Evolutionary conservation across 1,140 invertebrate genomes (phyloP), one percentile per base, ranked within the genome.

Genomic region (Ips nitidus): DNA sequence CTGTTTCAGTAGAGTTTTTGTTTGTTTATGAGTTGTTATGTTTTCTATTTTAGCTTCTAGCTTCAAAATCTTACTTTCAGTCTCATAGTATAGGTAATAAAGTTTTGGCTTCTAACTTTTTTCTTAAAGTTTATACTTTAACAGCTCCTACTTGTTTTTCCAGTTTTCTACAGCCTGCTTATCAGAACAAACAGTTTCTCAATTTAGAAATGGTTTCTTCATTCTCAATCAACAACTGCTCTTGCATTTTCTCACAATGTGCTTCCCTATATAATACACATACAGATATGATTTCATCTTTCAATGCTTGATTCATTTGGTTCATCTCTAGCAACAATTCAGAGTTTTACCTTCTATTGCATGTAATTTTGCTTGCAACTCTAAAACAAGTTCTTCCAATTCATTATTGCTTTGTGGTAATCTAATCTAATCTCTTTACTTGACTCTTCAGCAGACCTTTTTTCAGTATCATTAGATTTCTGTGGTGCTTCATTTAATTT

Each of bases 311-410:
- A 78, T 89, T 89, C 72, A 89, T 84, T 79, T 89, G 87, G 69
- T 89, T 86, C 85, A 90, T 88, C 81, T 90, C 88, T 73, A 83
- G 82, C 39, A 89, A 77, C 52, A 90, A 73, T 74, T 88, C 86
- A 2, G 81, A 67, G n/a, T n/a, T n/a, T n/a, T n/a, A n/a, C n/a
- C n/a, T n/a, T n/a, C n/a, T n/a, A n/a, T n/a, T n/a, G n/a, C n/a
- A n/a, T n/a, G n/a, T n/a, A n/a, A n/a, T n/a, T n/a, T n/a, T n/a
- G n/a, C n/a, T n/a, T n/a, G n/a, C n/a, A n/a, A n/a, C n/a, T n/a
- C n/a, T n/a, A n/a, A 22, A 22, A 22, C 22, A 62, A 52, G 59
- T 67, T 42, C 52, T 62, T 72, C 61, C 55, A 78, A 58, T 42
- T 62, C n/a, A 41, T 72, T 71, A 69, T 76, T 78, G 63, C 74